phyloP scores from a whole-genome alignment of 1,140 invertebrate species.

The Aporrectodea caliginosa region DNA sequence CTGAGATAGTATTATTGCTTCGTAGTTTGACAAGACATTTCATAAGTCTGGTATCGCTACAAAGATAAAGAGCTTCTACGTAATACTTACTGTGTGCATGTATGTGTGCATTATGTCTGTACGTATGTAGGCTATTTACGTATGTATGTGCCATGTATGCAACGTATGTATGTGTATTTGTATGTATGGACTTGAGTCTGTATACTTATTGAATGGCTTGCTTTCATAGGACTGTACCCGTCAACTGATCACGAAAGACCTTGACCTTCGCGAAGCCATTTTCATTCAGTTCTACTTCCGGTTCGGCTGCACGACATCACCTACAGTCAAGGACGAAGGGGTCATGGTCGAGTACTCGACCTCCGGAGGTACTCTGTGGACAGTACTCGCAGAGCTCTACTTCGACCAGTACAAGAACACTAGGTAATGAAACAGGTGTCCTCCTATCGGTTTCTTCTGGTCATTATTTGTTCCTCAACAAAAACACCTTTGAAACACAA shows the following conservation, averaged over 20 bases:
- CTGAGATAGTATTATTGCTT: no score
- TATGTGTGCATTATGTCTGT: no score
- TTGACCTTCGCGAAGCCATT: conserved; percentile 52
- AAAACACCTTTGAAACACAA: no score
- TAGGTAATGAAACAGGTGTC: no score
- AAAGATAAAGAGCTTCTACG: no score
- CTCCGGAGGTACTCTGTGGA: conserved; percentile 51
- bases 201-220: conserved; percentile 6
- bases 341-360: conserved; percentile 52
- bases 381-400: conserved; percentile 46
- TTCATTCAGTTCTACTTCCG: conserved; percentile 57
- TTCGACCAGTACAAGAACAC: conserved; percentile 46
- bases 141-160: not conserved
- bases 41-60: no score
- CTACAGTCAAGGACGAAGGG: conserved; percentile 44
- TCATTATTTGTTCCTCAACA: no score
- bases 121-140: no score
- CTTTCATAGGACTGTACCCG: conserved; percentile 51
- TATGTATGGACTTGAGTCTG: conserved; percentile 7
- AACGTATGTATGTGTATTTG: not conserved
- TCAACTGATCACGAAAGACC: conserved; percentile 49
- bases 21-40: no score
- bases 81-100: no score
- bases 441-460: no score
- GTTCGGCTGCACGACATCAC: conserved; percentile 51